Evolutionary conservation across 2,888 invertebrate species (phyloP).

Genomic region (Tethea ocularis): DNA sequence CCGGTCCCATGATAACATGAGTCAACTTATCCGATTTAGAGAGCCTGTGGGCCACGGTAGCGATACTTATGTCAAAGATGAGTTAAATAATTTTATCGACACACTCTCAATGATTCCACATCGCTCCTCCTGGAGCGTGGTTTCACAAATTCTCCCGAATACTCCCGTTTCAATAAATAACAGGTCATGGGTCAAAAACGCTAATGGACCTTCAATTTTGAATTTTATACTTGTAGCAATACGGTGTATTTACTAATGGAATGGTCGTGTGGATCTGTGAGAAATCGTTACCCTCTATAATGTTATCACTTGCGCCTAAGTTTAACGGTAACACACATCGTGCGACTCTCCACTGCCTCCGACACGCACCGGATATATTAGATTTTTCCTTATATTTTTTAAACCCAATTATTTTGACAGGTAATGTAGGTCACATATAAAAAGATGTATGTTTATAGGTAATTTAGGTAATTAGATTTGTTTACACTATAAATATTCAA

Average conservation of each 20-base stretch:
- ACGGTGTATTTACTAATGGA: background rate
- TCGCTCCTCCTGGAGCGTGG: too few species aligned
- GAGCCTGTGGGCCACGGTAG: too few species aligned
- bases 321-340: constrained; percentile 55
- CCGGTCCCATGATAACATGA: too few species aligned
- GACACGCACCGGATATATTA: constrained; percentile 53
- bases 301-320: constrained; percentile 38
- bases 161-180: too few species aligned
- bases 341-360: constrained; percentile 41
- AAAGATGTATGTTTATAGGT: constrained; percentile 20
- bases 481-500: constrained; percentile 17
- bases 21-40: too few species aligned
- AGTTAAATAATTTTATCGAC: too few species aligned
- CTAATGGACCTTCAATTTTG: background rate
- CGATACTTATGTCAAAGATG: too few species aligned
- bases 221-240: background rate
- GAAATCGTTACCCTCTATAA: background rate
- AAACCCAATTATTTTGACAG: background rate
- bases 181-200: too few species aligned
- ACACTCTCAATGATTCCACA: too few species aligned
- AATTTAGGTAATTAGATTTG: constrained; percentile 19
- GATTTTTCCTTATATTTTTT: constrained; percentile 22
- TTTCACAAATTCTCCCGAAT: too few species aligned
- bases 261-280: background rate
- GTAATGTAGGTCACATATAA: constrained; percentile 17